Base-by-base conservation (phyloP, 23 tunicate species). In the Oikopleura vanhoeffeni region DNA sequence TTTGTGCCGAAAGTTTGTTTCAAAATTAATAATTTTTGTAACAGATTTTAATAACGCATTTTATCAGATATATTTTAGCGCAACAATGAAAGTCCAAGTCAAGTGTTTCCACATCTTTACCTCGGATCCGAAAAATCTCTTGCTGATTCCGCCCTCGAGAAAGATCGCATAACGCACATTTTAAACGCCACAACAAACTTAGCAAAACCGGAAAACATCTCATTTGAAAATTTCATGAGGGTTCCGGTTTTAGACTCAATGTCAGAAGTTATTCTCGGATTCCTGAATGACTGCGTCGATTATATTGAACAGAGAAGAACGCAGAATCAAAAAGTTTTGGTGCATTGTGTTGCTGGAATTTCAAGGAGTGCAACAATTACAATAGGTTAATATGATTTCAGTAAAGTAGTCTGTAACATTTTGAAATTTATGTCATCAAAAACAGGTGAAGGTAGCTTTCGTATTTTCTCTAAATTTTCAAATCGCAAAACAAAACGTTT, bases 261-360 rank as follows among this genome's bases (percentile, higher is more conserved):
- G 79, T 71, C 79, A 71, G 79, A 71, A 71, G 64, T 49, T 49
- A 49, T 49, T 49, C 64, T 49, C 18, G 64, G 64, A 13, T 49
- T 49, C 64, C 64, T 49, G 18, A 49, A 49, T 24, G 64, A 49
- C 64, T 49, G 64, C 64, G 64, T 49, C 64, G 64, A 49, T 49
- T 49, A 49, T 49, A 49, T 49, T 49, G 64, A 49, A 24, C 64
- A 49, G 64, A 13, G 64, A 24, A 13, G 64, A 49, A 49, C 13
- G 24, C 64, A 49, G 24, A 49, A 49, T 24, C 64, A 49, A 49
- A 49, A 49, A 24, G 64, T 49, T 49, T 24, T 49, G 64, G 64
- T 49, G 18, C 64, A 49, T 49, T 49, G 64, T 49, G 64, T 49
- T 49, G 64, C 64, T 24, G 64, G 64, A 49, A 49, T 49, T 24